Percentiles rank a stretch among this genome's conserved stretches.
Evolutionary conservation across 2,797 vertebrate genomes (phyloP).

Genomic region (Podarcis siculus): DNA sequence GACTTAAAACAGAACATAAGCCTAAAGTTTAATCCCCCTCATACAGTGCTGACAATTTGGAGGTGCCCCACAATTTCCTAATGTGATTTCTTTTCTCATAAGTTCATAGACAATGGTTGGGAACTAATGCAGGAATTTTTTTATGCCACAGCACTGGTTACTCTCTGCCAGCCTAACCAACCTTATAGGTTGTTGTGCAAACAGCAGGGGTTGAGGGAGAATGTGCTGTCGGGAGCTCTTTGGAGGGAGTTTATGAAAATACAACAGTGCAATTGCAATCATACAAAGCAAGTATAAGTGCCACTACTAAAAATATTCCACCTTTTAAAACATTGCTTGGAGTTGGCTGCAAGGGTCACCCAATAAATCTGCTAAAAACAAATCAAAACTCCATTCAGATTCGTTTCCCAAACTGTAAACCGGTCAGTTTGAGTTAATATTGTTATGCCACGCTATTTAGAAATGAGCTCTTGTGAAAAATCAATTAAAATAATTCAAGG

Average conservation of each 20-base stretch:
- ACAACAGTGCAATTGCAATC: not conserved
- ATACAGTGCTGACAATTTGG: too few relatives aligned
- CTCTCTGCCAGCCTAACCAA: not conserved
- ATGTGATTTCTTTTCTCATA: too few relatives aligned
- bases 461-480: conserved; percentile 45
- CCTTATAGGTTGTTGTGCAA: not conserved
- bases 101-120: too few relatives aligned
- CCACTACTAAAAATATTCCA: conserved; percentile 2
- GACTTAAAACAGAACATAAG: not conserved
- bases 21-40: too few relatives aligned
- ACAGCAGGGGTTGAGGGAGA: not conserved
- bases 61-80: too few relatives aligned
- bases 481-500: conserved; percentile 66
- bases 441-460: conserved; percentile 55
- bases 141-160: too few relatives aligned
- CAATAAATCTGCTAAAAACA: conserved; percentile 3
- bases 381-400: conserved; percentile 11
- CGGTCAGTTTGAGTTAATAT: conserved; percentile 45
- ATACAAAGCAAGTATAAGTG: not conserved
- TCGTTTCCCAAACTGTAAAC: conserved; percentile 30
- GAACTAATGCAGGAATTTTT: too few relatives aligned
- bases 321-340: not conserved
- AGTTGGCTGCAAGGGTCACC: not conserved
- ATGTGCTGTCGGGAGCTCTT: not conserved
- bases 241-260: not conserved